These are phyloP conservation scores for Neoascia interrupta DNA, from an alignment of 2,888 invertebrate species.

Conservation along the genomic window DNA sequence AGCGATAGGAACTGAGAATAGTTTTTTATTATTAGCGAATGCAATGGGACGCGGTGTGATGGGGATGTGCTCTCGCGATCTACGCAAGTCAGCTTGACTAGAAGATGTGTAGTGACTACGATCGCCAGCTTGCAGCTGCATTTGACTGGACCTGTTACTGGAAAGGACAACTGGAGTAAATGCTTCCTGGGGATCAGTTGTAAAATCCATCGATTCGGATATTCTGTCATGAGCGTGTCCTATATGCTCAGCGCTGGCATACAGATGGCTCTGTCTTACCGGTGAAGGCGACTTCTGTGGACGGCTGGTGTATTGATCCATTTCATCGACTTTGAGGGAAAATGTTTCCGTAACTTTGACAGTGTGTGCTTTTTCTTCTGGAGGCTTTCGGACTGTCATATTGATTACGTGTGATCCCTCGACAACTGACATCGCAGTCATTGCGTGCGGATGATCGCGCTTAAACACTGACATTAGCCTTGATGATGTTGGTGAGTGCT, in stretches of 20 bases:
- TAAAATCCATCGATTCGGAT: slow-evolving; percentile 39
- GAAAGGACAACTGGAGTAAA: slow-evolving; percentile 76
- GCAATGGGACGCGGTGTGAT: slow-evolving; percentile 17
- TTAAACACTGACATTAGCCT: slow-evolving; percentile 44
- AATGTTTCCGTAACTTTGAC: slow-evolving; percentile 78
- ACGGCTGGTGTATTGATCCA: slow-evolving; percentile 77
- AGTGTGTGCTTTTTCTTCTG: slow-evolving; percentile 74
- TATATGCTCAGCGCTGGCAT: slow-evolving; percentile 46
- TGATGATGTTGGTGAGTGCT: slow-evolving; percentile 69
- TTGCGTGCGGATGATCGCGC: slow-evolving; percentile 9
- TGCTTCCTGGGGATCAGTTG: slow-evolving; percentile 71
- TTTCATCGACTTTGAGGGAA: slow-evolving; percentile 78
- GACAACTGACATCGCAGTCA: slow-evolving; percentile 73
- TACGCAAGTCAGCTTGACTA: slow-evolving; percentile 40
- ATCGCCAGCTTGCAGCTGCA: slow-evolving; percentile 44
- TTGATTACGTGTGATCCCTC: slow-evolving; percentile 73
- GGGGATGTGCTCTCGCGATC: slow-evolving; percentile 20
- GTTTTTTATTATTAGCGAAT: slow-evolving; percentile 42
- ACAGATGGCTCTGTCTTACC: slow-evolving; percentile 62
- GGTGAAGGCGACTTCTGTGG: slow-evolving; percentile 71
- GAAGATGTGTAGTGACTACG: slow-evolving; percentile 44
- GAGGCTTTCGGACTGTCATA: slow-evolving; percentile 71
- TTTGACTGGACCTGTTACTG: slow-evolving; percentile 9
- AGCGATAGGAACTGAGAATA: slow-evolving; percentile 56
- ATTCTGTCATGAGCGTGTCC: slow-evolving; percentile 21